These are phyloP conservation scores for Forbesichthys papilliferus DNA, from an alignment of 2,113 vertebrate genomes.

Conservation along the genomic window DNA sequence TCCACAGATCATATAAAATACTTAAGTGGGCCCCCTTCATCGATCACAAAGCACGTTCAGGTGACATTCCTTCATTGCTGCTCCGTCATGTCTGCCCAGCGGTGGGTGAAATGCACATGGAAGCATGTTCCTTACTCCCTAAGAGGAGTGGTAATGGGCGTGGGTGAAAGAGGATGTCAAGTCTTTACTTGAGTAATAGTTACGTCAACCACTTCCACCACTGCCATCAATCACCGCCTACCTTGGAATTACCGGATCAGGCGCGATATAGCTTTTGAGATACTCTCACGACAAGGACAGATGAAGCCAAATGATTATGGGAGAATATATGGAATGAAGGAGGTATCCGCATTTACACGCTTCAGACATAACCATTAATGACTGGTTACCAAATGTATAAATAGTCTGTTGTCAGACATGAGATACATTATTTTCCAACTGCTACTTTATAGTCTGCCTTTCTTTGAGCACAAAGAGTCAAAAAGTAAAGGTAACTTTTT, in stretches of 20 bases:
- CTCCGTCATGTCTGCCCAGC: slow-evolving; percentile 16
- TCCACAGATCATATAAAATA: no score
- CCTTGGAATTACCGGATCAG: slow-evolving; percentile 65
- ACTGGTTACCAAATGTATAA: no score
- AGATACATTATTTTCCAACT: not conserved
- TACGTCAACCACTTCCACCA: slow-evolving; percentile 53
- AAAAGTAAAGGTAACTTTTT: not conserved
- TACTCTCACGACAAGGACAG: slow-evolving; percentile 53
- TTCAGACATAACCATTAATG: not conserved
- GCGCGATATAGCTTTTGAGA: slow-evolving; percentile 53
- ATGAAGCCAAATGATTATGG: slow-evolving; percentile 68
- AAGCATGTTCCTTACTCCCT: slow-evolving; percentile 41
- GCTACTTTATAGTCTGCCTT: not conserved
- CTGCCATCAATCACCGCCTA: slow-evolving; percentile 68
- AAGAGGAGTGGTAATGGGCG: slow-evolving; percentile 62
- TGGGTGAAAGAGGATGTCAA: slow-evolving; percentile 46
- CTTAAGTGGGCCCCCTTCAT: slow-evolving; percentile 2
- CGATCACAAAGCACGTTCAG: slow-evolving; percentile 16
- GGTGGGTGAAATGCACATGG: slow-evolving; percentile 15
- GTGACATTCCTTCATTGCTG: not conserved
- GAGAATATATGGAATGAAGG: slow-evolving; percentile 45
- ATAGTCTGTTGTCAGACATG: not conserved
- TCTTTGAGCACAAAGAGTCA: slow-evolving; percentile 6
- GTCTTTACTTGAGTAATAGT: slow-evolving; percentile 66
- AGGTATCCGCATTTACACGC: slow-evolving; percentile 28